A percentile compares a stretch with the other conserved stretches of the same genome.
Conservation (phyloP, 2,888 invertebrate genomes). For the Drosophila monieri region DNA sequence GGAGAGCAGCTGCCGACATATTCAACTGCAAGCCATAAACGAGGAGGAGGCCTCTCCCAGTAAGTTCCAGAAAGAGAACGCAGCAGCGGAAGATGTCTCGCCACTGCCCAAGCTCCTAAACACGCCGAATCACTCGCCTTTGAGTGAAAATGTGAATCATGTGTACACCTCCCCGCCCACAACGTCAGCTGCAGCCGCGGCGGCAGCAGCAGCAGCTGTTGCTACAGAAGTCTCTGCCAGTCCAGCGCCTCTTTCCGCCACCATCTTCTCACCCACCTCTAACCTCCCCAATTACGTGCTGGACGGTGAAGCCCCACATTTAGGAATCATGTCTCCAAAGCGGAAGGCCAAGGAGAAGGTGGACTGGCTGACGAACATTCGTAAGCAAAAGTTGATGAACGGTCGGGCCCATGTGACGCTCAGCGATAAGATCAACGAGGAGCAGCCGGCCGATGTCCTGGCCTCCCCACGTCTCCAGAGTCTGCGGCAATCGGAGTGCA, state of each 20-base stretch:
- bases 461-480: conserved; percentile 81
- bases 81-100: conserved; percentile 23
- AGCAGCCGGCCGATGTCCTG: conserved; percentile 56
- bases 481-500: conserved; percentile 76
- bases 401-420: conserved; percentile 67
- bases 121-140: conserved; percentile 65
- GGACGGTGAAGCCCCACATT: conserved; percentile 91
- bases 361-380: conserved; percentile 89
- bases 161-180: conserved; percentile 70
- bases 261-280: conserved; percentile 86
- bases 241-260: conserved; percentile 57
- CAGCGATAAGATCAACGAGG: conserved; percentile 76
- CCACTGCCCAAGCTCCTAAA: conserved; percentile 37
- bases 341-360: conserved; percentile 87
- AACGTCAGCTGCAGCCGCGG: conserved; percentile 54
- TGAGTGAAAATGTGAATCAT: conserved; percentile 74
- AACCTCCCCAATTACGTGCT: conserved; percentile 91
- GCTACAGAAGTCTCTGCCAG: background rate
- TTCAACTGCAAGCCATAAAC: conserved; percentile 58
- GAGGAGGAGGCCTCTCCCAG: conserved; percentile 66
- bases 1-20: conserved; percentile 48
- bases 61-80: conserved; percentile 69
- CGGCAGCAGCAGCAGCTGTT: conserved; percentile 39
- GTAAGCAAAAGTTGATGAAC: conserved; percentile 85
- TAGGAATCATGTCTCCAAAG: conserved; percentile 88